phyloP scores from a whole-genome alignment of 2,888 invertebrate genomes.

The Cetonia aurata region DNA sequence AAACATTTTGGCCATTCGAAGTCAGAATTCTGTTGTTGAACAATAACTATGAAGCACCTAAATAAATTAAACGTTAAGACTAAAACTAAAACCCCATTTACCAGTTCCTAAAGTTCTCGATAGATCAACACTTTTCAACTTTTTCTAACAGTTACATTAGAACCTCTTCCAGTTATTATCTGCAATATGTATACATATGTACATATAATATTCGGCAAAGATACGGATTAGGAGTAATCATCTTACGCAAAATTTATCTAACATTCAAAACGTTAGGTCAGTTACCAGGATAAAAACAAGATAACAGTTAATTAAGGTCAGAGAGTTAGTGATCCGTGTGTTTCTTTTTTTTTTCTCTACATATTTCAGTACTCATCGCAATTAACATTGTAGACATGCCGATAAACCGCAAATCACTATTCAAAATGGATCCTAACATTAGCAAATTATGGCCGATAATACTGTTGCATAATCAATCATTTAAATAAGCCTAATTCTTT shows the following conservation, averaged over 20 bases:
- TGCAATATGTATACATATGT: not conserved
- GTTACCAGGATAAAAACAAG: conserved; percentile 18
- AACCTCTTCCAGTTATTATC: too few relatives aligned
- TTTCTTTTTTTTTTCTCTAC: too few relatives aligned
- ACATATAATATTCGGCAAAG: too few relatives aligned
- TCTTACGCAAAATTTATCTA: conserved; percentile 34
- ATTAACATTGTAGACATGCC: conserved; percentile 7
- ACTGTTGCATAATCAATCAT: conserved; percentile 18
- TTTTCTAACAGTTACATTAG: too few relatives aligned
- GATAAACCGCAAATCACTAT: conserved; percentile 20
- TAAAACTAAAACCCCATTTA: too few relatives aligned
- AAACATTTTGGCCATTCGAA: too few relatives aligned
- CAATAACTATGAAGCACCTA: too few relatives aligned
- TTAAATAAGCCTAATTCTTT: not conserved
- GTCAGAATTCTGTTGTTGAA: too few relatives aligned
- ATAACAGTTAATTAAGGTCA: conserved; percentile 36
- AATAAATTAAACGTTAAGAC: too few relatives aligned
- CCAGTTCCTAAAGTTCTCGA: too few relatives aligned
- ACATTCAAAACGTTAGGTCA: conserved; percentile 36
- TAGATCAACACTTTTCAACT: too few relatives aligned
- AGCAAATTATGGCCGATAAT: conserved; percentile 4
- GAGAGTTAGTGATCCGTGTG: conserved; percentile 27
- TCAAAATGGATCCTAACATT: conserved; percentile 17
- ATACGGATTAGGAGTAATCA: conserved; percentile 22
- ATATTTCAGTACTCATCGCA: not conserved